A percentile compares a stretch with the other conserved stretches of the same genome.
phyloP scores from a whole-genome alignment of 2,113 vertebrate species.

The Hystrix brachyura region DNA sequence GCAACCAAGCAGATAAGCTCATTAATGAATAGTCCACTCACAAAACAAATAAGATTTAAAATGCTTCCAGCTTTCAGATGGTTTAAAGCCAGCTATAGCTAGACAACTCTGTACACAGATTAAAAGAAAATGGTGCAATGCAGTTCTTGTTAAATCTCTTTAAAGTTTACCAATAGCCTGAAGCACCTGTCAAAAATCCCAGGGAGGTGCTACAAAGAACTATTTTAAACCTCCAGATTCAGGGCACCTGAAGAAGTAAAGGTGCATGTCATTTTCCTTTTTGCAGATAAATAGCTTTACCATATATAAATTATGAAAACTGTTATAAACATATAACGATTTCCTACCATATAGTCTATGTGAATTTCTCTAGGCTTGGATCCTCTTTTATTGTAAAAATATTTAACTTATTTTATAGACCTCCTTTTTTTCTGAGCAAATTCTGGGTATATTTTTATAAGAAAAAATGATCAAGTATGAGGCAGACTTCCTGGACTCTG shows the following conservation, averaged over 20 bases:
- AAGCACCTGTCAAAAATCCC: slow-evolving; percentile 78
- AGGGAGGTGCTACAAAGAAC: slow-evolving; percentile 68
- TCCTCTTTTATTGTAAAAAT: slow-evolving; percentile 25
- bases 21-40: slow-evolving; percentile 76
- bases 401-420: slow-evolving; percentile 39
- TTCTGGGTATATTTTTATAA: slow-evolving; percentile 6
- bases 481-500: background rate
- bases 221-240: slow-evolving; percentile 76
- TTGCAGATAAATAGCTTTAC: slow-evolving; percentile 62
- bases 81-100: slow-evolving; percentile 74
- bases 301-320: slow-evolving; percentile 69
- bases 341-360: background rate
- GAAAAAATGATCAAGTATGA: background rate
- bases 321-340: slow-evolving; percentile 6
- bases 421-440: slow-evolving; percentile 12
- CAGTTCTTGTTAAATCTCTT: slow-evolving; percentile 71
- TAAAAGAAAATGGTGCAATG: slow-evolving; percentile 75
- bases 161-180: slow-evolving; percentile 75
- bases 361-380: background rate
- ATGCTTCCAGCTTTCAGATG: slow-evolving; percentile 63
- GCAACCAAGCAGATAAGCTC: slow-evolving; percentile 74
- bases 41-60: slow-evolving; percentile 75
- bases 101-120: slow-evolving; percentile 72
- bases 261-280: slow-evolving; percentile 71
- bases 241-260: slow-evolving; percentile 76